Conservation (phyloP, 1,140 invertebrate species). For the Lepidurus arcticus region DNA sequence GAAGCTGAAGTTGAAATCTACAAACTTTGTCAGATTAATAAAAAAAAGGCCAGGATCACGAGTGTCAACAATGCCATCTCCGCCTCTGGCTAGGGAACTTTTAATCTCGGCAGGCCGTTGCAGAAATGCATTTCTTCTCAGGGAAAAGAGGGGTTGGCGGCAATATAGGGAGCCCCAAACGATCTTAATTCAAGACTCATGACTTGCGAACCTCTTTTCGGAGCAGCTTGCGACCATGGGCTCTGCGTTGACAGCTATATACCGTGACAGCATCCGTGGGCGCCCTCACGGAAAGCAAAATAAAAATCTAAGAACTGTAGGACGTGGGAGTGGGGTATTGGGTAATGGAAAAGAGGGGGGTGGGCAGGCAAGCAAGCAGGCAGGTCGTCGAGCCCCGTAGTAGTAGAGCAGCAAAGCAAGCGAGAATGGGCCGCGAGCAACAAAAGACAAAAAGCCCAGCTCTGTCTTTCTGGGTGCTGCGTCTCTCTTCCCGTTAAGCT, state of each 20-base stretch:
- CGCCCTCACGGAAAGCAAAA: background rate
- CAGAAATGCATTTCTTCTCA: too few species aligned
- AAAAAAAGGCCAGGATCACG: too few species aligned
- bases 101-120: too few species aligned
- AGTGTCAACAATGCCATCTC: too few species aligned
- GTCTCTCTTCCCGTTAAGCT: background rate
- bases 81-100: too few species aligned
- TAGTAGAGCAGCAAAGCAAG: background rate
- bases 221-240: background rate
- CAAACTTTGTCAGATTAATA: too few species aligned
- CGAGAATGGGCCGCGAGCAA: slow-evolving; percentile 16
- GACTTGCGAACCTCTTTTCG: background rate
- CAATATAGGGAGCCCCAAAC: too few species aligned
- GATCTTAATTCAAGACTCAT: too few species aligned
- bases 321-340: background rate
- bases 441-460: background rate
- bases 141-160: too few species aligned
- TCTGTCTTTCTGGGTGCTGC: slow-evolving; percentile 9
- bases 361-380: background rate
- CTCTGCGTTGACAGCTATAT: slow-evolving; percentile 8
- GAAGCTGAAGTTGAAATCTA: too few species aligned
- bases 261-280: background rate
- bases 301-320: background rate
- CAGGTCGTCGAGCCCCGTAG: slow-evolving; percentile 8
- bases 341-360: background rate